Evolutionary conservation across 2,888 invertebrate genomes (phyloP).

Genomic region (Caenorhabditis panamensis): DNA sequence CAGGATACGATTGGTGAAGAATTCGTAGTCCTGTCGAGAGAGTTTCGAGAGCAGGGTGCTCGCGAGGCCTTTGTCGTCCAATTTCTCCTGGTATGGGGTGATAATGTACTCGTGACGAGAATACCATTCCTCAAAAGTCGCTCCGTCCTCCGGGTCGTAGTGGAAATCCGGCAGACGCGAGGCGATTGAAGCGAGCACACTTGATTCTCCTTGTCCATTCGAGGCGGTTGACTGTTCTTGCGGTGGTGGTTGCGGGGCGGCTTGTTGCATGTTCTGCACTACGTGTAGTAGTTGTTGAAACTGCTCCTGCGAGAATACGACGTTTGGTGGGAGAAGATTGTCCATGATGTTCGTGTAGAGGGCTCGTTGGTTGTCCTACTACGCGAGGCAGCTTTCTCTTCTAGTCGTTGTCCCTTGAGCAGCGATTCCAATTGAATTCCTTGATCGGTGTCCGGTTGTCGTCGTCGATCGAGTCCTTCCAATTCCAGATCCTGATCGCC

Average conservation of each 20-base stretch:
- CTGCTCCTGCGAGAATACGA: no score
- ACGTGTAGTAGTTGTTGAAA: no score
- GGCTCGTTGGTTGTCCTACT: no score
- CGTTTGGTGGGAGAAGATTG: no score
- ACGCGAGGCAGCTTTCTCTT: background rate
- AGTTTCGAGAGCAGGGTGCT: background rate
- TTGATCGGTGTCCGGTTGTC: background rate
- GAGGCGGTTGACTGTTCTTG: no score
- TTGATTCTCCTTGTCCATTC: no score
- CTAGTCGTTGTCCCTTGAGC: background rate
- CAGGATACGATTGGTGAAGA: slow-evolving; percentile 2
- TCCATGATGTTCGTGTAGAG: no score
- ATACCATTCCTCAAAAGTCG: background rate
- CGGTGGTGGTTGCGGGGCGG: background rate
- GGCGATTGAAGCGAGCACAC: background rate
- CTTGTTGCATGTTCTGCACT: no score
- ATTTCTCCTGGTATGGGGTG: background rate
- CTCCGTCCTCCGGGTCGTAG: background rate
- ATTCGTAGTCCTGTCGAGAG: background rate
- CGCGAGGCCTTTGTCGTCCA: background rate
- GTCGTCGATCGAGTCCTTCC: background rate
- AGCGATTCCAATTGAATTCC: background rate
- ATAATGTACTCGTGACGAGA: background rate
- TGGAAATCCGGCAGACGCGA: background rate
- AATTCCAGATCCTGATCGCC: background rate